Evolutionary conservation across 37 sponge, comb jelly and placozoan species (phyloP).

Genomic region (Aphrocallistes beatrix): DNA sequence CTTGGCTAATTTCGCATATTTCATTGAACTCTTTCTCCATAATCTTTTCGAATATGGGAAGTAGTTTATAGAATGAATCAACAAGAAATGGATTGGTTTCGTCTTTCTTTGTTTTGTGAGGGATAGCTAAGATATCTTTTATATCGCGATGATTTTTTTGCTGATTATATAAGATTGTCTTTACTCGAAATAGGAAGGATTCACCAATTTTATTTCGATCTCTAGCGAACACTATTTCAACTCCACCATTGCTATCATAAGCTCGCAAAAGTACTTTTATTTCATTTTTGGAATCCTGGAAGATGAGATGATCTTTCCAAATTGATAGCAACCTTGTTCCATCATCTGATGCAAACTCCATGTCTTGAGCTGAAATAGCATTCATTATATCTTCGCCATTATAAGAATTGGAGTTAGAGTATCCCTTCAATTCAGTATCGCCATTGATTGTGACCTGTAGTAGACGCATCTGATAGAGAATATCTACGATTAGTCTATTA

Average conservation of each 20-base stretch:
- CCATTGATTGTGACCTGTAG: too few relatives aligned
- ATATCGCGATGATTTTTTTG: neutral
- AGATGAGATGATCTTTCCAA: neutral
- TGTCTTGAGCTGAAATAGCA: neutral
- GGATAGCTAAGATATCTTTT: neutral
- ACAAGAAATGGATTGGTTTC: neutral
- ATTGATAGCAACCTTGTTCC: neutral
- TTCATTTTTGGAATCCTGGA: neutral
- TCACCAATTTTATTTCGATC: neutral
- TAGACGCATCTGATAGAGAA: neutral
- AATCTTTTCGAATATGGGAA: too few relatives aligned
- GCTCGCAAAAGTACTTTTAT: neutral
- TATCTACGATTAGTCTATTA: neutral
- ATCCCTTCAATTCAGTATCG: too few relatives aligned
- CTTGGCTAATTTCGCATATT: neutral
- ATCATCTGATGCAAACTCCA: neutral
- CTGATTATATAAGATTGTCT: neutral
- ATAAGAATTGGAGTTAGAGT: too few relatives aligned
- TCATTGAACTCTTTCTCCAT: too few relatives aligned
- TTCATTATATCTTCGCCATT: too few relatives aligned
- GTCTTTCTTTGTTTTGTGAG: neutral
- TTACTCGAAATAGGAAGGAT: neutral
- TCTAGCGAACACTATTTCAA: neutral
- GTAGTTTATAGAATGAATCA: constrained; percentile 7
- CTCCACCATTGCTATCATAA: neutral